Evolutionary conservation across 2,888 invertebrate species (phyloP), one percentile per base, ranked within the genome.

Genomic region (Spodoptera picta): DNA sequence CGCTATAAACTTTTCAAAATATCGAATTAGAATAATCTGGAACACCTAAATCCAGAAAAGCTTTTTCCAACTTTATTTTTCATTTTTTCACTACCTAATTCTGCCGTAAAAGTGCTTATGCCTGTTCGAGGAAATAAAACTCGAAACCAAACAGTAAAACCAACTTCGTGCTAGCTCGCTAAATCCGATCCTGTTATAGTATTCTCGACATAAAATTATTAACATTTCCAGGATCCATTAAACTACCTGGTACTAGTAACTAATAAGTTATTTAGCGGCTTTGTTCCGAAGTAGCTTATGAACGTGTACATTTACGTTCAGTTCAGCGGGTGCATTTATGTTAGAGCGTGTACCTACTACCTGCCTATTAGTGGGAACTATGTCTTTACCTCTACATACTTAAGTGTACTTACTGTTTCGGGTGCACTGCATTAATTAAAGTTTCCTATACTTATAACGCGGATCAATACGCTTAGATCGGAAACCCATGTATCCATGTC

Each of bases 361-460:
- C 19, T 19, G 1, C 19, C 2, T 19, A 23, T 42, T 44, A 58
- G 27, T 27, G 4, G 14, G 46, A 51, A 11, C 6, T 19, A 9
- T 36, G 56, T 53, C 43, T 42, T 53, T 44, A 44, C 24, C 43
- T 42, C 49, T 44, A 44, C 24, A 50, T 53, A 60, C 12, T 36
- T 43, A 24, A 45, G 27, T 27, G 27, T 27, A 27, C 27, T 27
- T 43, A 46, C 19, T 36, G 47, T 48, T 36, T 42, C n/a, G 48
- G 45, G 66, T 60, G 56, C 52, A 56, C 49, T 60, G 43, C 31
- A 56, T 44, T 63, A 9, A 49, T 24, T 31, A 51, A 19, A 55
- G 14, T 23, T 49, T 60, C 56, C 66, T 71, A 47, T 71, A 57
- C 65, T 46, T 50, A 53, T 49, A 49, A 56, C 7, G 36, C 0